These are phyloP conservation scores for Plecturocebus donacophilus DNA, from an alignment of 2,113 vertebrate genomes.

Conservation along the genomic window DNA sequence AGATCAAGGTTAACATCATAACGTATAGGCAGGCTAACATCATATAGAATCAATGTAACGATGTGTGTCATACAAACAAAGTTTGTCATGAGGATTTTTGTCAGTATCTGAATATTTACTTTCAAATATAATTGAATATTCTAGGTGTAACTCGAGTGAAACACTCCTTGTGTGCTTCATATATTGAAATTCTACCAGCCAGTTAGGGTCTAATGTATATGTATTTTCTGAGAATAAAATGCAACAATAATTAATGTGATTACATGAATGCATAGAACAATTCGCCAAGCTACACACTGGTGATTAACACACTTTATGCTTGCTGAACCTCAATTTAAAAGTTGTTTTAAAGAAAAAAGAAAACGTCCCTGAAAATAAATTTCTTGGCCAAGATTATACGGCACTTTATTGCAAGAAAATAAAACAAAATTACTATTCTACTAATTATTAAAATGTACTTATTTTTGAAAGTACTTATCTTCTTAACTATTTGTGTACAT, in stretches of 20 bases:
- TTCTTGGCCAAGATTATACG: neutral
- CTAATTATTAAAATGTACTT: neutral
- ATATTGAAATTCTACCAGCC: neutral
- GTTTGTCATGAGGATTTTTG: neutral
- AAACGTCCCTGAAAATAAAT: neutral
- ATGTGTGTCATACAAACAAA: neutral
- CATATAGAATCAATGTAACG: neutral
- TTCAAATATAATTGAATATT: neutral
- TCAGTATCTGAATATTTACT: neutral
- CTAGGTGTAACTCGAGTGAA: neutral
- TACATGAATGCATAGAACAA: neutral
- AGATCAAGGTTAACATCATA: neutral
- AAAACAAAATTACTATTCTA: neutral
- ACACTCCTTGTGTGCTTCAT: neutral
- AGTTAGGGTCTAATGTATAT: neutral
- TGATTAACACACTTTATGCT: neutral
- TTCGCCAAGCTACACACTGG: neutral
- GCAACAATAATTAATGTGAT: neutral
- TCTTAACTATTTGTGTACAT: neutral
- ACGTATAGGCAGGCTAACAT: neutral
- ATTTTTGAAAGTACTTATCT: neutral
- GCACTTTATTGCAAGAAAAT: conserved; percentile 17
- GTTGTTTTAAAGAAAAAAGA: neutral
- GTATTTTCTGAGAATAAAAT: conserved; percentile 46
- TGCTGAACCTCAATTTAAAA: neutral